phyloP scores from a whole-genome alignment of 2,797 vertebrate species.

The Lagodon rhomboides region DNA sequence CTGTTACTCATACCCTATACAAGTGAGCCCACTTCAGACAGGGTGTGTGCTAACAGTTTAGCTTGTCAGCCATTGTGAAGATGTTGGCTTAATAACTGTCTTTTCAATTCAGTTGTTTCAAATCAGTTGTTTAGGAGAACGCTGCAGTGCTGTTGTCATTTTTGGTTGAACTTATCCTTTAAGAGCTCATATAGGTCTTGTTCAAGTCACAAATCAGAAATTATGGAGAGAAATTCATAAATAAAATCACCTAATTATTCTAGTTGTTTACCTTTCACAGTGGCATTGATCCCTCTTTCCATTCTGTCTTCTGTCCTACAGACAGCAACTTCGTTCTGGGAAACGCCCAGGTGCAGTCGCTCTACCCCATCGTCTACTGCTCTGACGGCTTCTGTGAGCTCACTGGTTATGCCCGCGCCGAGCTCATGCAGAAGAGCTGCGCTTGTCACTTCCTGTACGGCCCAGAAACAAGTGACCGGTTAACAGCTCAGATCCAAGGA shows the following conservation, averaged over 20 bases:
- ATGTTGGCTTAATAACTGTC: too few species aligned
- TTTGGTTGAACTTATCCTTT: too few species aligned
- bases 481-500: slow-evolving; percentile 84
- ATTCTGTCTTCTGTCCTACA: slow-evolving; percentile 55
- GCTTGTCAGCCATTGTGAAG: too few species aligned
- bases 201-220: background rate
- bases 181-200: too few species aligned
- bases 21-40: too few species aligned
- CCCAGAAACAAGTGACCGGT: slow-evolving; percentile 81
- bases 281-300: background rate
- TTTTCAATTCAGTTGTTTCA: too few species aligned
- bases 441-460: slow-evolving; percentile 88
- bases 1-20: too few species aligned
- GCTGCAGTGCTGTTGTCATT: too few species aligned
- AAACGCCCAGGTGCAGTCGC: slow-evolving; percentile 86
- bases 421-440: slow-evolving; percentile 88
- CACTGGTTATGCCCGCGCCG: slow-evolving; percentile 85
- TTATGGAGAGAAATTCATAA: background rate
- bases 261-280: background rate
- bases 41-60: too few species aligned
- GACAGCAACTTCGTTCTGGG: slow-evolving; percentile 89
- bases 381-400: slow-evolving; percentile 88
- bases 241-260: background rate
- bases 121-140: too few species aligned
- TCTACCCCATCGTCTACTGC: slow-evolving; percentile 88